Evolutionary conservation across 1,140 invertebrate species (phyloP).

Genomic region (Lasioglossum baleicum): DNA sequence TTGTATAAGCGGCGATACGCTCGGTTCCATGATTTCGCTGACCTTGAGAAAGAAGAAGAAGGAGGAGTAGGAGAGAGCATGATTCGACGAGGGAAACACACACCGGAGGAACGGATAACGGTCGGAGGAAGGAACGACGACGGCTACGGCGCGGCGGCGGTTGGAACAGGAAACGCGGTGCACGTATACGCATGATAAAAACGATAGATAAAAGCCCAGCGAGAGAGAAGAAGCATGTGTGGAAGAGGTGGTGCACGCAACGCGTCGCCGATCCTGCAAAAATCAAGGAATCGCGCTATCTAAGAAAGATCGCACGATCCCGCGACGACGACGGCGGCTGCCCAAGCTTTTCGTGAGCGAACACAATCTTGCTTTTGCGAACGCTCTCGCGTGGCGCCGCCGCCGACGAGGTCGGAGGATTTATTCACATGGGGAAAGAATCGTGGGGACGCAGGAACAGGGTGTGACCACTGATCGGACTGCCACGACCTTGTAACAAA

Average conservation of each 20-base stretch:
- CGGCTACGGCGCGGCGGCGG: not conserved
- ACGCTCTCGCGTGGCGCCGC: not conserved
- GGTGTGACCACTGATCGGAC: not conserved
- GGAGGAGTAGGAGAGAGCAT: too few species aligned
- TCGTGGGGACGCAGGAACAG: not conserved
- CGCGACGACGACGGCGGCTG: not conserved
- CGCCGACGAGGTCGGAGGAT: not conserved
- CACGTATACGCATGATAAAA: constrained; percentile 65
- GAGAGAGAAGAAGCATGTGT: not conserved
- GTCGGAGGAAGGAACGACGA: too few species aligned
- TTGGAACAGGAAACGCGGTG: constrained; percentile 62
- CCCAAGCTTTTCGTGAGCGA: not conserved
- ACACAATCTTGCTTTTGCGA: not conserved
- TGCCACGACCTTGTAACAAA: too few species aligned
- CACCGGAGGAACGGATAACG: not conserved
- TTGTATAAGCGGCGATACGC: constrained; percentile 30
- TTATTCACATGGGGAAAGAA: not conserved
- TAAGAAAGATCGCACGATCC: not conserved
- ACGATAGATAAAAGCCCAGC: constrained; percentile 51
- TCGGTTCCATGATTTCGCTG: constrained; percentile 60
- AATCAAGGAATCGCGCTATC: constrained; percentile 4
- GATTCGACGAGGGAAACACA: constrained; percentile 30
- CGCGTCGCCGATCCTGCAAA: constrained; percentile 15
- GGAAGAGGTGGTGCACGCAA: not conserved
- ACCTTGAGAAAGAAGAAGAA: constrained; percentile 57